Conservation (phyloP, 2,888 invertebrate genomes). For the Lobophora halterata region DNA sequence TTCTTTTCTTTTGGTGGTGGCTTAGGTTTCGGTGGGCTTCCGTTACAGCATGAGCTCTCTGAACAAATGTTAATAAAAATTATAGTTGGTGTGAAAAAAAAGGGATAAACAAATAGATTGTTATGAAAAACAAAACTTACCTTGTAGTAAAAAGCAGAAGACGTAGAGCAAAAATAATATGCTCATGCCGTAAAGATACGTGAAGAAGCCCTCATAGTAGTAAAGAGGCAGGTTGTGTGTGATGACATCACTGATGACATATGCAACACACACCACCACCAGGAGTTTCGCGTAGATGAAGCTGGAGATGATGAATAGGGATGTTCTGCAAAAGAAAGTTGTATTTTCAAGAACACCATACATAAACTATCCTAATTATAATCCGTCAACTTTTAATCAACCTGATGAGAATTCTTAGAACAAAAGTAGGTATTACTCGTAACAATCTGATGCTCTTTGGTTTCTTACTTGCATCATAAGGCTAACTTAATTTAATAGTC, state of each 20-base stretch:
- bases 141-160: constrained; percentile 95
- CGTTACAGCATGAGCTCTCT: constrained; percentile 93
- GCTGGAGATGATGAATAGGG: constrained; percentile 96
- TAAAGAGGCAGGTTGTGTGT: constrained; percentile 94
- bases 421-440: no score
- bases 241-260: constrained; percentile 96
- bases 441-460: no score
- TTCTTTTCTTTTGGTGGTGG: constrained; percentile 85
- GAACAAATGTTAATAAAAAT: constrained; percentile 17
- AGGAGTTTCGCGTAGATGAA: constrained; percentile 97
- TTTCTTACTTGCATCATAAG: no score
- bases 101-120: no score
- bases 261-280: constrained; percentile 95
- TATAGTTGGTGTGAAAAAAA: neutral
- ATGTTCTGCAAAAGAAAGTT: constrained; percentile 86
- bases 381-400: no score
- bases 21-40: constrained; percentile 84
- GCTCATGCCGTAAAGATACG: constrained; percentile 95
- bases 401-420: no score
- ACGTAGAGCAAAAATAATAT: constrained; percentile 96
- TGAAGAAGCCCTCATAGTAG: constrained; percentile 97
- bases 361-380: no score
- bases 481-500: no score
- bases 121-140: constrained; percentile 58
- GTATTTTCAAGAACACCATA: constrained; percentile 8